Evolutionary conservation across 2,113 vertebrate species (phyloP).

Genomic region (Pelodiscus sinensis): DNA sequence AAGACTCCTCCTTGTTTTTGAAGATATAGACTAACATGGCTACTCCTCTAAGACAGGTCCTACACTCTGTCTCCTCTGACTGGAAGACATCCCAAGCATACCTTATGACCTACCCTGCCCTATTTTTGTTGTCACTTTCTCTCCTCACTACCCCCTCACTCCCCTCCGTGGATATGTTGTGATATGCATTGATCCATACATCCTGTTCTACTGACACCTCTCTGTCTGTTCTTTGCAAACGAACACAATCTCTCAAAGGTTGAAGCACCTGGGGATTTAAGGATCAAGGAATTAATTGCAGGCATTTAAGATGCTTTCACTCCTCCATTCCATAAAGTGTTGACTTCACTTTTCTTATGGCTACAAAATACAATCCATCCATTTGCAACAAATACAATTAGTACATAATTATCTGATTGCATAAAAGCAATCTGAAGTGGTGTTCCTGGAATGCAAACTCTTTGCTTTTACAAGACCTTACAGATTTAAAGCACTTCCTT

Average conservation of each 20-base stretch:
- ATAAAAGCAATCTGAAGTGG: slow-evolving; percentile 43
- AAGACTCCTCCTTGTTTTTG: too few species aligned
- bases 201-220: too few species aligned
- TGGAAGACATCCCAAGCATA: not conserved
- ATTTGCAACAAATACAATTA: slow-evolving; percentile 45
- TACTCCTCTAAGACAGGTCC: not conserved
- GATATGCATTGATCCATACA: too few species aligned
- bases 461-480: slow-evolving; percentile 45
- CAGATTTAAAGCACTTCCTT: not conserved
- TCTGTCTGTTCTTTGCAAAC: too few species aligned
- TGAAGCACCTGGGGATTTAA: not conserved
- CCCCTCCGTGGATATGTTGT: not conserved
- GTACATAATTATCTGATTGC: slow-evolving; percentile 48
- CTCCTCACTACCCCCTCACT: not conserved
- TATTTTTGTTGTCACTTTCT: not conserved
- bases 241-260: not conserved
- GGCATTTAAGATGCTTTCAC: slow-evolving; percentile 13
- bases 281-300: not conserved
- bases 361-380: not conserved
- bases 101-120: not conserved
- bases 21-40: too few species aligned
- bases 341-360: not conserved
- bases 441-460: slow-evolving; percentile 35
- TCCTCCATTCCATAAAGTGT: not conserved
- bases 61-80: not conserved